Base-by-base conservation (phyloP, 2,113 vertebrate species). In the Xenopus tropicalis region DNA sequence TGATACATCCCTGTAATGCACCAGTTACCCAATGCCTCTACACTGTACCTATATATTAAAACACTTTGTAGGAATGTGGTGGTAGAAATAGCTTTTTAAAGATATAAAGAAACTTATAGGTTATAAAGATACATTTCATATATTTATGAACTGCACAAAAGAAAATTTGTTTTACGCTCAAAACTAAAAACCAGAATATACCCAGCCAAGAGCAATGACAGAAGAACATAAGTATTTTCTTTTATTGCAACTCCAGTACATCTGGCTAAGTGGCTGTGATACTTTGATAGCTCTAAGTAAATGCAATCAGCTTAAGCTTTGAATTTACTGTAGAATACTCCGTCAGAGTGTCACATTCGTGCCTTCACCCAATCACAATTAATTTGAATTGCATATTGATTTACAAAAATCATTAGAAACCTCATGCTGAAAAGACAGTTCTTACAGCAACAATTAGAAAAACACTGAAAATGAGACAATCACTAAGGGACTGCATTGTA, bases 391-490 rank as follows among this genome's bases (percentile, higher is more conserved):
- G 54, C 42, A 74, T 61, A 74, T 74, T 67, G 72, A 74, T 74
- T 61, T 61, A 37, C 64, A 48, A 44, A 74, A 74, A 74, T 74
- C 64, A 74, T 74, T 74, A 74, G 72, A 67, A 74, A 48, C 54
- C 54, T 51, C 63, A 59, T 61, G 54, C 64, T 61, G 64, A 67
- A 74, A 72, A 67, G 65, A 61, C 57, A 57, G 66, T 43, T 64
- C 72, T 74, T 56, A 67, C 64, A 74, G 72, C 56, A 13, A 74
- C 64, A 74, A 74, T 74, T 74, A 74, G 64, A 51, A 74, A 59
- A 46, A 43, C 56, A 64, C 64, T 56, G 66, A 51, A 74, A 51
- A 64, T 67, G 56, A 67, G 72, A 48, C 37, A 51, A 67, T 67
- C 58, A 14, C 52, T 29, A 67, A 51, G 65, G 64, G 66, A 74